Percentiles rank a stretch among this genome's conserved stretches.
Evolutionary conservation across 2,797 vertebrate species (phyloP).

Genomic region (Aselliscus stoliczkanus): DNA sequence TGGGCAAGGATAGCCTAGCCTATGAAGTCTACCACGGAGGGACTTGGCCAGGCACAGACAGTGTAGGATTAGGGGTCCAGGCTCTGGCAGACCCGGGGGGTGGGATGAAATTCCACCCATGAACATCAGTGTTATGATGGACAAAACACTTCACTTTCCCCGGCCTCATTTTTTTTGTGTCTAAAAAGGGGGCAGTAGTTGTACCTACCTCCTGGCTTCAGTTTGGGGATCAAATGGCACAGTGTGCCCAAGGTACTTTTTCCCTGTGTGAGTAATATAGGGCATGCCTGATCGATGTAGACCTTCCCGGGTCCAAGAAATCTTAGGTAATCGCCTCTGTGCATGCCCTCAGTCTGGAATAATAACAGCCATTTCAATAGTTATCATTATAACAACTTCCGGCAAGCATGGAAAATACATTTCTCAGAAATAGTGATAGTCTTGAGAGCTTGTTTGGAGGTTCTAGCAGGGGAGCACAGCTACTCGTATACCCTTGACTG

Average conservation of each 20-base stretch:
- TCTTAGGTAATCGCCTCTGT: neutral
- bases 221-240: neutral
- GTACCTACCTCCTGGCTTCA: neutral
- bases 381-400: neutral
- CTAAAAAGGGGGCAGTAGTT: neutral
- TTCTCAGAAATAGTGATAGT: slow-evolving; percentile 4
- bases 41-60: neutral
- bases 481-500: too few species aligned
- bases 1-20: neutral
- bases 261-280: neutral
- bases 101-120: neutral
- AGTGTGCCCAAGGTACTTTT: neutral
- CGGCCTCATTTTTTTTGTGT: neutral
- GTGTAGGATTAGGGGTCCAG: neutral
- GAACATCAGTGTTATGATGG: neutral
- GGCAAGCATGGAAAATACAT: neutral
- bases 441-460: too few species aligned
- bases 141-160: neutral
- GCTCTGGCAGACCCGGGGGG: neutral
- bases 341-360: neutral
- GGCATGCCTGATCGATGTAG: neutral
- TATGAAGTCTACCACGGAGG: neutral
- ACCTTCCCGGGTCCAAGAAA: neutral
- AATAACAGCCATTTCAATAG: neutral
- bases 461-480: too few species aligned